Evolutionary conservation across 2,797 vertebrate genomes (phyloP), one percentile per base, ranked within the genome.

Genomic region (Emys orbicularis): DNA sequence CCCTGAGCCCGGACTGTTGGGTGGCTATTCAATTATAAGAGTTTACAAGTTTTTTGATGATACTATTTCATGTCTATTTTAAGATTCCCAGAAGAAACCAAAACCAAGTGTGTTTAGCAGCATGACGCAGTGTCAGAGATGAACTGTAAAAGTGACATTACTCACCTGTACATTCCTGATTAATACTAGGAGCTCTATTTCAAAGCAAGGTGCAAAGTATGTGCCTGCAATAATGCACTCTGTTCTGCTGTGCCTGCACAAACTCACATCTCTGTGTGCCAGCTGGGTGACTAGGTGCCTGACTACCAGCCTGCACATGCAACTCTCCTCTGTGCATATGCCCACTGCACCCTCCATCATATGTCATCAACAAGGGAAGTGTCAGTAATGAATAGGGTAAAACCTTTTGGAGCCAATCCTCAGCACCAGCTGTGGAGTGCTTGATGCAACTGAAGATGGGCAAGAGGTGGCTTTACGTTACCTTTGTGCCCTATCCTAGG

Each of bases 51-150:
- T 47, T 27, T 25, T 77, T 47, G 44, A 92, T 93, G 86, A 97
- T 96, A 97, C 83, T 8, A 77, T 95, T 97, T 96, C 15, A 16
- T 31, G 27, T 82, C 84, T 87, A 47, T 85, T 90, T 72, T 57
- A 90, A 80, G 80, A 49, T 80, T 79, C 34, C 89, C 89, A 83
- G 25, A 52, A 37, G 89, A 88, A 29, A 88, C 81, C 18, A 82
- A 54, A 21, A 37, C 37, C n/a, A 37, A 47, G 23, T 74, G 1
- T 21, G 57, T 41, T 77, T 29, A 77, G 13, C 47, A 90, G 57
- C 44, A 93, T 94, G 86, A 91, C 87, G 21, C 47, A 80, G 82
- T 77, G 88, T 95, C 89, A 96, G 94, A 94, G 84, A 83, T 21
- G 77, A 54, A 19, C 61, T 89, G 52, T 49, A 79, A 68, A 81